Evolutionary conservation across 23 tunicate genomes (phyloP).

Genomic region (Styela clava): DNA sequence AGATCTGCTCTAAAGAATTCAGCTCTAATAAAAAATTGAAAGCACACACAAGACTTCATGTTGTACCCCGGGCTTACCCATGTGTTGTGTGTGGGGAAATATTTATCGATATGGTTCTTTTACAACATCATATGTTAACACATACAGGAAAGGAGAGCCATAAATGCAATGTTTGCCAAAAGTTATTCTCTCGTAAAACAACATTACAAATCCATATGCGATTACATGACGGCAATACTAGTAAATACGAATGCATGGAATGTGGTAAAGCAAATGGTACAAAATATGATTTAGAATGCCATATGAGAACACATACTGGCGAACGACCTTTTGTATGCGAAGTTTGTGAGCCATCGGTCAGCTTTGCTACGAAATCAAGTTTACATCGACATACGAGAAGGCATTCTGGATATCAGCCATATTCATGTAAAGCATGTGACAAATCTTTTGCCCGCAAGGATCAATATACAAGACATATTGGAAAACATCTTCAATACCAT

Average conservation of each 20-base stretch:
- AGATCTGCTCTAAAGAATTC: constrained; percentile 9
- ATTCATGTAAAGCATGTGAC: background rate
- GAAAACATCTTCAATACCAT: constrained; percentile 15
- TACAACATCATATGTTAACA: constrained; percentile 76
- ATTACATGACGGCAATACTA: constrained; percentile 41
- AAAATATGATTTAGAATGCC: constrained; percentile 14
- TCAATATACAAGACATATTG: constrained; percentile 20
- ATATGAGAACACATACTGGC: constrained; percentile 25
- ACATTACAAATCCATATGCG: constrained; percentile 81
- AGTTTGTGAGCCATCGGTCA: background rate
- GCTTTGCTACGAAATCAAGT: constrained; percentile 10
- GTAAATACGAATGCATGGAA: background rate
- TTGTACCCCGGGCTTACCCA: constrained; percentile 81
- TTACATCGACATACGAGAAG: constrained; percentile 7
- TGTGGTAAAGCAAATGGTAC: constrained; percentile 30
- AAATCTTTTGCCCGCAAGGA: constrained; percentile 11
- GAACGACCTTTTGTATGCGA: constrained; percentile 25
- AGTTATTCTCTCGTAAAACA: constrained; percentile 83
- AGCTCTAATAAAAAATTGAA: constrained; percentile 17
- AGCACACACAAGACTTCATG: constrained; percentile 89
- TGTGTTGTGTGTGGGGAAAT: constrained; percentile 69
- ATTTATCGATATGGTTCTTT: constrained; percentile 78
- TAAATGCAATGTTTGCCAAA: constrained; percentile 77
- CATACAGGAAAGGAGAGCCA: constrained; percentile 88
- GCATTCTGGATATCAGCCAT: constrained; percentile 26